Percentiles rank a stretch among this genome's conserved stretches.
Evolutionary conservation across 2,888 invertebrate genomes (phyloP).

Genomic region (Bombylius discolor): DNA sequence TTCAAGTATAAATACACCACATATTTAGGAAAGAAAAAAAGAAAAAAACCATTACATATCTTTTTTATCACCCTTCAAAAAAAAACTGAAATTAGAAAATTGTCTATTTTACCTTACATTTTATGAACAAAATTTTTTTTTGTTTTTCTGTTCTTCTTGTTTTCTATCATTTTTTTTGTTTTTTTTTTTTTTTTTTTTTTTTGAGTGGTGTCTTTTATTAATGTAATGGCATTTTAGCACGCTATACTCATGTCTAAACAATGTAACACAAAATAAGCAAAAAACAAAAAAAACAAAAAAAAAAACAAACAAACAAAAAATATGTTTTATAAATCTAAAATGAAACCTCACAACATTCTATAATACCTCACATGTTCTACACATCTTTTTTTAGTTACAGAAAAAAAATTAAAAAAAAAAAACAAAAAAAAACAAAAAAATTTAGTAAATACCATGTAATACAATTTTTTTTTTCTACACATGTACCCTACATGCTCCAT

Average conservation of each 20-base stretch:
- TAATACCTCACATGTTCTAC: too few species aligned
- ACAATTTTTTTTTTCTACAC: too few species aligned
- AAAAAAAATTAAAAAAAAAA: too few species aligned
- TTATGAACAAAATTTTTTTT: too few species aligned
- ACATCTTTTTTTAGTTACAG: too few species aligned
- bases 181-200: not conserved
- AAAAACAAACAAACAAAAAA: not conserved
- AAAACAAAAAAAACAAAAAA: not conserved
- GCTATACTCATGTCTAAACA: conserved; percentile 5
- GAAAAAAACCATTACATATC: conserved; percentile 1
- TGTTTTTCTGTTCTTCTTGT: too few species aligned
- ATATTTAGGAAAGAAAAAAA: not conserved
- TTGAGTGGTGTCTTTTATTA: not conserved
- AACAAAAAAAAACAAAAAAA: too few species aligned
- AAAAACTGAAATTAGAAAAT: conserved; percentile 1
- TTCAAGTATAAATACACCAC: too few species aligned
- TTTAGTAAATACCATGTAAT: too few species aligned
- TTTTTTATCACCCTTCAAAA: not conserved
- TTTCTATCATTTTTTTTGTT: not conserved
- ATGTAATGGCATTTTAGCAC: conserved; percentile 7
- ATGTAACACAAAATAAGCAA: not conserved
- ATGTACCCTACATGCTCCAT: too few species aligned
- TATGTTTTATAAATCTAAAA: too few species aligned
- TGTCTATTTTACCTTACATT: conserved; percentile 1
- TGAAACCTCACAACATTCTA: too few species aligned